phyloP scores from a whole-genome alignment of 2,797 vertebrate genomes.

The Vipera ursinii region DNA sequence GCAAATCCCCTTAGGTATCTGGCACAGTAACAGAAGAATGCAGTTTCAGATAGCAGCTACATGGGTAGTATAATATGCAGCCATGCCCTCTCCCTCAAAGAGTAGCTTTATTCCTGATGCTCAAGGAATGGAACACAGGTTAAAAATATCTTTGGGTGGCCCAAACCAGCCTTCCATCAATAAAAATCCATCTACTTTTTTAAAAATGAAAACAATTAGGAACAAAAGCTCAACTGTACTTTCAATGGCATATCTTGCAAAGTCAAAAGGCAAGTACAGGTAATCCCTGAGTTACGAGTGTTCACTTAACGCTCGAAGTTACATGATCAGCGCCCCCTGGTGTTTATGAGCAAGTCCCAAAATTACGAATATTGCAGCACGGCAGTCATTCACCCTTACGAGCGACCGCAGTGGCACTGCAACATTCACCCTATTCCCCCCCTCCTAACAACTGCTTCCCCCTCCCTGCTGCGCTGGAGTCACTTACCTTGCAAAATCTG shows the following conservation, averaged over 20 bases:
- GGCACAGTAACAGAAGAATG: background rate
- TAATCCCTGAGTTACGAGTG: no score
- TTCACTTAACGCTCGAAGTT: no score
- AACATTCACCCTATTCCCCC: no score
- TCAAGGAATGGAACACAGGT: background rate
- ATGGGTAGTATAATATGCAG: background rate
- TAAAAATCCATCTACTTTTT: background rate
- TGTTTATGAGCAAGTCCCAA: no score
- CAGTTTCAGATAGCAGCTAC: background rate
- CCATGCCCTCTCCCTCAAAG: conserved; percentile 15
- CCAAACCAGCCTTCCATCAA: background rate
- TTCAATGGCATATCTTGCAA: conserved; percentile 10
- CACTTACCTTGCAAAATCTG: no score
- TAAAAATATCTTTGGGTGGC: background rate
- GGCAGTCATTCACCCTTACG: no score
- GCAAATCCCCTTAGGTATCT: background rate
- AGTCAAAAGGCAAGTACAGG: conserved; percentile 19
- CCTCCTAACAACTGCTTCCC: no score
- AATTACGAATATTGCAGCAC: no score
- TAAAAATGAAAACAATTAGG: background rate
- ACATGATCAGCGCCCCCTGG: no score
- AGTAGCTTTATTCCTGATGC: conserved; percentile 36
- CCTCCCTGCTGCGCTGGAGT: no score
- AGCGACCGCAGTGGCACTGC: no score
- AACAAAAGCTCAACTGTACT: conserved; percentile 16